phyloP scores from a whole-genome alignment of 2,888 invertebrate species.

The Tenthredo mesomela region DNA sequence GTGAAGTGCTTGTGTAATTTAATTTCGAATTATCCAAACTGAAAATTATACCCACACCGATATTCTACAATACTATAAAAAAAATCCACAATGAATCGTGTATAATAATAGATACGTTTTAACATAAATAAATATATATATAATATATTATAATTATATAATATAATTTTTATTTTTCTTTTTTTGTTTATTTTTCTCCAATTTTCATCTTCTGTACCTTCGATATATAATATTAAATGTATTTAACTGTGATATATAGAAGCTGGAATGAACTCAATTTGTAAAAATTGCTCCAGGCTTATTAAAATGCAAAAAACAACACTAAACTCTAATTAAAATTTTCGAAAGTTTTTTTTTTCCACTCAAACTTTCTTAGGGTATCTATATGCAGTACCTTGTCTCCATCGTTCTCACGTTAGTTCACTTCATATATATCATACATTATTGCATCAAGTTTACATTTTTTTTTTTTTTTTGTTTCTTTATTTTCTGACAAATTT shows the following conservation, averaged over 20 bases:
- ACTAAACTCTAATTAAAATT: conserved; percentile 44
- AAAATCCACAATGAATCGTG: conserved; percentile 11
- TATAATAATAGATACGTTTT: not conserved
- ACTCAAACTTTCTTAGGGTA: not conserved
- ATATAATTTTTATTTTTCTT: not conserved
- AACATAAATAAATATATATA: not conserved
- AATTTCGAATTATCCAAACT: conserved; percentile 18
- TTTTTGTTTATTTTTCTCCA: not conserved
- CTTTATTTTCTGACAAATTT: not conserved
- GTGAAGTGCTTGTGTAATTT: not conserved
- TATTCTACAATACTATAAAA: conserved; percentile 18
- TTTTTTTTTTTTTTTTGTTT: not conserved
- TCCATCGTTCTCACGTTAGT: conserved; percentile 25
- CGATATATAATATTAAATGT: not conserved
- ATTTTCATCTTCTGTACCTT: not conserved
- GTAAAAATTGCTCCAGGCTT: not conserved
- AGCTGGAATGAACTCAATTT: not conserved
- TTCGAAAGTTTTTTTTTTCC: conserved; percentile 31
- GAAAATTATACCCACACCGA: conserved; percentile 46
- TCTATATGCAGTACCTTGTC: not conserved
- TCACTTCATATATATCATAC: not conserved
- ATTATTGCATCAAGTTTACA: not conserved
- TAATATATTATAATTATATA: not conserved
- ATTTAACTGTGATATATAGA: not conserved
- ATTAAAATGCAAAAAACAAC: conserved; percentile 33